Base-by-base conservation (phyloP, 2,888 invertebrate species). In the Orthosia cruda region DNA sequence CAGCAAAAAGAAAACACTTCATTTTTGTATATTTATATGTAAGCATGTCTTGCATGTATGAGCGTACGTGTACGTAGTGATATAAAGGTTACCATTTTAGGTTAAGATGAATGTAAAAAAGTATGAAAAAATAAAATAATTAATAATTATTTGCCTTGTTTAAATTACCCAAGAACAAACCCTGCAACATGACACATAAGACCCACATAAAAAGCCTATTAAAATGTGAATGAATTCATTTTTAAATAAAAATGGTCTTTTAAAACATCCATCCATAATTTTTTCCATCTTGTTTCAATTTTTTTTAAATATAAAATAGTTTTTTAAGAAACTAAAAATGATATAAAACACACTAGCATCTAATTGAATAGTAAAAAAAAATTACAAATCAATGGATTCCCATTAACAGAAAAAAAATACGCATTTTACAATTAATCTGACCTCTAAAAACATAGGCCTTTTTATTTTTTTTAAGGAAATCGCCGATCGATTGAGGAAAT, bases 41-140 rank as follows among this genome's bases (percentile, higher is more conserved):
- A 92, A 91, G 92, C 93, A 92, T 93, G 91, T 93, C 92, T 93
- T 94, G 94, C 93, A 93, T 95, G 95, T 93, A 92, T 92, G 95
- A 89, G 91, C 94, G 95, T 94, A 94, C 93, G 92, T 93, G 94
- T 94, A 94, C 93, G 91, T 93, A 95, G 96, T 96, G 96, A 96
- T 96, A 93, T 92, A 94, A 94, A 94, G 90, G 96, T 96, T 96
- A 96, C 96, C 96, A 96, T 90, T 92, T 88, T 94, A 94, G 95
- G 91, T 92, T 95, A 96, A 95, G 96, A 92, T 87, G 93, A 95
- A 92, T 94, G 94, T 95, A 95, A 95, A 93, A 94, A 94, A 89
- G 92, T 92, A 93, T 90, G 92, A 93, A 92, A 84, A 93, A 94
- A 92, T 90, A 91, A 93, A 92, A 90, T 90, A 82, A 90, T 85